phyloP scores from a whole-genome alignment of 2,113 vertebrate genomes.

The Myotis yumanensis region DNA sequence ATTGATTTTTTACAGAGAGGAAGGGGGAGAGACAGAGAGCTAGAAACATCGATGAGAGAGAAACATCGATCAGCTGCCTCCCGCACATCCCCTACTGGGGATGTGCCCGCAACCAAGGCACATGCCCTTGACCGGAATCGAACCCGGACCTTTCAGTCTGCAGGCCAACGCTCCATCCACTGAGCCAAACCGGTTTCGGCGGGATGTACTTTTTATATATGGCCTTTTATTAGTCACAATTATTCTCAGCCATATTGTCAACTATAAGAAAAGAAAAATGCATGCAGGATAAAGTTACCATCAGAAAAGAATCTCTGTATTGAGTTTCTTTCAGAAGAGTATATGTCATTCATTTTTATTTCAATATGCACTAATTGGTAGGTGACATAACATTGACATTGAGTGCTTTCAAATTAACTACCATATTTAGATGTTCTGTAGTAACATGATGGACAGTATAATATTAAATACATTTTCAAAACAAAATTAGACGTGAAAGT shows the following conservation, averaged over 20 bases:
- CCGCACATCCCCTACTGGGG: no score
- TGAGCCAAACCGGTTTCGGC: no score
- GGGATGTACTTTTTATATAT: neutral
- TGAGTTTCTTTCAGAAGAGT: slow-evolving; percentile 48
- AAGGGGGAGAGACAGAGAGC: no score
- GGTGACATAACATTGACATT: slow-evolving; percentile 71
- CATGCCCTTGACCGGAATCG: no score
- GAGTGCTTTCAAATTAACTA: slow-evolving; percentile 78
- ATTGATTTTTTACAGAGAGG: no score
- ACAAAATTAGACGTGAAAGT: slow-evolving; percentile 75
- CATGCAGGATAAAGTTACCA: neutral
- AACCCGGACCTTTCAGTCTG: no score
- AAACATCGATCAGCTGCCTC: no score
- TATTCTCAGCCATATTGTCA: neutral
- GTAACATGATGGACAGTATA: slow-evolving; percentile 72
- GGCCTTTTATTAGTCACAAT: neutral
- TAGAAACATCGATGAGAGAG: no score
- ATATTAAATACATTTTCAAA: slow-evolving; percentile 78
- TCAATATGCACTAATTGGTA: slow-evolving; percentile 71
- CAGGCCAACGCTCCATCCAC: no score
- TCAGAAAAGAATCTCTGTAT: slow-evolving; percentile 12
- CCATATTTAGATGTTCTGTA: slow-evolving; percentile 69
- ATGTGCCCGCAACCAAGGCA: no score
- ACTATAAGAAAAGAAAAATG: neutral
- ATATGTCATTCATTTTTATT: slow-evolving; percentile 70